Evolutionary conservation across 2,113 vertebrate genomes (phyloP).

Genomic region (Clarias batrachus): DNA sequence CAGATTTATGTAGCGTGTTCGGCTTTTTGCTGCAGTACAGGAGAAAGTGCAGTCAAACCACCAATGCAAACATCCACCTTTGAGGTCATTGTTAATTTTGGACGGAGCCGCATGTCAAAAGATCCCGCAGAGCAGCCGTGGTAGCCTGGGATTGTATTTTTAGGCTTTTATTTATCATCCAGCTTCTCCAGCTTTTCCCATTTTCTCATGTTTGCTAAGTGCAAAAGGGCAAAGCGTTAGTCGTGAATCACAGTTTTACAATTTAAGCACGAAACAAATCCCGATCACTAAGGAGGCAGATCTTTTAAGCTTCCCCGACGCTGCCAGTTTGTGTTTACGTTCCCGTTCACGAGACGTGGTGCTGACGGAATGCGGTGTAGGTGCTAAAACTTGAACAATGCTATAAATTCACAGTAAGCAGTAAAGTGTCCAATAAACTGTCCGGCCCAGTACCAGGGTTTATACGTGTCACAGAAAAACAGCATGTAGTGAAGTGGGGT

Average conservation of each 20-base stretch:
- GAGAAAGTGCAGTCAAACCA: conserved; percentile 53
- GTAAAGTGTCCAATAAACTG: conserved; percentile 12
- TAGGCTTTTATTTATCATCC: conserved; percentile 51
- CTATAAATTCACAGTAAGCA: background rate
- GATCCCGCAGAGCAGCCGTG: conserved; percentile 40
- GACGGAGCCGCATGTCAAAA: conserved; percentile 52
- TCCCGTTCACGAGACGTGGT: background rate
- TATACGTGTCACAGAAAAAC: background rate
- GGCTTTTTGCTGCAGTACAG: conserved; percentile 27
- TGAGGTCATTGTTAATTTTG: conserved; percentile 67
- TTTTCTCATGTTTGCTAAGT: conserved; percentile 34
- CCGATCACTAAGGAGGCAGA: background rate
- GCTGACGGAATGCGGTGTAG: background rate
- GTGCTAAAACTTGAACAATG: conserved; percentile 4
- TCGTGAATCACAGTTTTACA: conserved; percentile 8
- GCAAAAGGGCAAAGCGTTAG: conserved; percentile 21
- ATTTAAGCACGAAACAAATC: background rate
- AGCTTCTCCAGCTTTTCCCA: conserved; percentile 2
- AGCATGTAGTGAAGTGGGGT: background rate
- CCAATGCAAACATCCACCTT: conserved; percentile 60
- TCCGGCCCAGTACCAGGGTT: background rate
- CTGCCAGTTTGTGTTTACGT: background rate
- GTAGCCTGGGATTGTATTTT: conserved; percentile 50
- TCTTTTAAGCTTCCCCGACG: background rate
- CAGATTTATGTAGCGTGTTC: conserved; percentile 55